A percentile compares a stretch with the other conserved stretches of the same genome.
These are phyloP conservation scores for Heliangelus exortis DNA, from an alignment of 2,797 vertebrate species.

Conservation along the genomic window DNA sequence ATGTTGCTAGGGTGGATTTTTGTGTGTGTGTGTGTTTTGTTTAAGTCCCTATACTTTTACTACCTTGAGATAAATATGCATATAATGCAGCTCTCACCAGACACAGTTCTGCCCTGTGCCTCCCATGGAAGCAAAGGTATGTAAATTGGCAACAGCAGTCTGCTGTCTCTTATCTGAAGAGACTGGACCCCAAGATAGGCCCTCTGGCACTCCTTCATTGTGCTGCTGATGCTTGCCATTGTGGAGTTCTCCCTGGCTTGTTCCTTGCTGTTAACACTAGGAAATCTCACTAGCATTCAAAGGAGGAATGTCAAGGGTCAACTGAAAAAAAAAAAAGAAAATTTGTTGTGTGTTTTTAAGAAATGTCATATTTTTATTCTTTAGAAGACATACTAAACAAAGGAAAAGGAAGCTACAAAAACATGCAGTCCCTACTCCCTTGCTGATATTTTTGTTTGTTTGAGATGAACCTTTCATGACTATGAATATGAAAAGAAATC, in stretches of 20 bases:
- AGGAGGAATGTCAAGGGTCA: not conserved
- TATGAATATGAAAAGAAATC: not conserved
- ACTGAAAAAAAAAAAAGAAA: not conserved
- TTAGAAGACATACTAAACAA: not conserved
- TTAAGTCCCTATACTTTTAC: not conserved
- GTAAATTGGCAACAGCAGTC: slow-evolving; percentile 8
- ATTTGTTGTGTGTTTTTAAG: not conserved
- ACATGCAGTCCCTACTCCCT: not conserved
- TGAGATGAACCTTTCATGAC: not conserved
- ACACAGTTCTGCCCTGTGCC: not conserved
- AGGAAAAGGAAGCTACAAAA: not conserved
- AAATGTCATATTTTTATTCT: not conserved
- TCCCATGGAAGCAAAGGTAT: slow-evolving; percentile 10
- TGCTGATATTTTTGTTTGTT: not conserved
- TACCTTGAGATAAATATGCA: not conserved
- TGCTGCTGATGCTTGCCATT: not conserved
- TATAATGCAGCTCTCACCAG: not conserved
- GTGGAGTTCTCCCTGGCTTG: not conserved
- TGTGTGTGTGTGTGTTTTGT: not conserved
- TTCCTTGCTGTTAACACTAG: slow-evolving; percentile 9
- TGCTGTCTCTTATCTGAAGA: not conserved
- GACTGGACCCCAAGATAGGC: not conserved
- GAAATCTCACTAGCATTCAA: slow-evolving; percentile 3
- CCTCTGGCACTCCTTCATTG: not conserved
- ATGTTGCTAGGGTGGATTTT: not conserved